Conservation (phyloP, 2,888 invertebrate species). For the Leptarthrus brevirostris region DNA sequence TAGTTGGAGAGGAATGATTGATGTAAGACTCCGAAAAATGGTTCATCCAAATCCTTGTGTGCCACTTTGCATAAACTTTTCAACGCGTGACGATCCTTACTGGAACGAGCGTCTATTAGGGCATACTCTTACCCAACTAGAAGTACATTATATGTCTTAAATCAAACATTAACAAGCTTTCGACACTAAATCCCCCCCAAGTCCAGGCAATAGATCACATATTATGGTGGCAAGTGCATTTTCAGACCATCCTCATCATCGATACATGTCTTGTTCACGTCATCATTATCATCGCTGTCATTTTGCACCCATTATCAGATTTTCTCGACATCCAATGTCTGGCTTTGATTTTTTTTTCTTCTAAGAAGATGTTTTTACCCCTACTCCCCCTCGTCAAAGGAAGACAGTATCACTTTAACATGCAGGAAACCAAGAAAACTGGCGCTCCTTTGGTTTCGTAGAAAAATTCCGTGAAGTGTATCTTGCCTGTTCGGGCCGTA, state of each 20-base stretch:
- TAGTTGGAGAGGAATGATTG: not conserved
- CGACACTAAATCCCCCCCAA: slow-evolving; percentile 3
- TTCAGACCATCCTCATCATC: slow-evolving; percentile 23
- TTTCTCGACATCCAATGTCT: not conserved
- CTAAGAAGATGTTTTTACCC: not conserved
- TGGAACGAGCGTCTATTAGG: not conserved
- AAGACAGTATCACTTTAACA: slow-evolving; percentile 24
- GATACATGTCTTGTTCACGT: slow-evolving; percentile 42
- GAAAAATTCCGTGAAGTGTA: slow-evolving; percentile 18
- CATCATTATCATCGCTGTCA: slow-evolving; percentile 37
- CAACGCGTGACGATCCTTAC: slow-evolving; percentile 1
- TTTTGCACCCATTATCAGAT: slow-evolving; percentile 42
- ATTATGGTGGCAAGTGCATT: slow-evolving; percentile 27
- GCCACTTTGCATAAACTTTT: not conserved
- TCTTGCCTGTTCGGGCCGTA: not conserved
- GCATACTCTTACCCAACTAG: not conserved
- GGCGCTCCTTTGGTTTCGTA: not conserved
- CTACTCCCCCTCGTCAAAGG: not conserved
- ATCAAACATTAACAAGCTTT: slow-evolving; percentile 21
- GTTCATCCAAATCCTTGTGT: not conserved
- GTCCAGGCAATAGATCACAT: slow-evolving; percentile 15
- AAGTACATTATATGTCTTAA: not conserved
- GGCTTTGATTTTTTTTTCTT: not conserved
- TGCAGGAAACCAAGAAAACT: slow-evolving; percentile 20
- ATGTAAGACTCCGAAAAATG: not conserved